Evolutionary conservation across 2,113 vertebrate species (phyloP).

Genomic region (Blennius ocellaris): DNA sequence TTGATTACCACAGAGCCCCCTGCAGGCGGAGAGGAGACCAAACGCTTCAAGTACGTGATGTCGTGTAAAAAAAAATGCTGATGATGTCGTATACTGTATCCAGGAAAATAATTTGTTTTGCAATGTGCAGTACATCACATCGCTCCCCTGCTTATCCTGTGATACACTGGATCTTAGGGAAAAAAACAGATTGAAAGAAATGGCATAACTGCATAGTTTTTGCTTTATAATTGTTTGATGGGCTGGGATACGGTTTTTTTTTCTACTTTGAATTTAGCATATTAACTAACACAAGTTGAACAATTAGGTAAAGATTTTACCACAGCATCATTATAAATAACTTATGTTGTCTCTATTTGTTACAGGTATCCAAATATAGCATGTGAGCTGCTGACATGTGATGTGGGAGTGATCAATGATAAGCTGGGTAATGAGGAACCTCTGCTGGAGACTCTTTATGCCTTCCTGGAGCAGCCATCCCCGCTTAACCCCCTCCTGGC

Average conservation of each 20-base stretch:
- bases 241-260: not conserved
- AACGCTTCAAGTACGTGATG: constrained; percentile 95
- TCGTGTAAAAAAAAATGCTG: constrained; percentile 41
- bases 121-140: constrained; percentile 19
- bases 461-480: constrained; percentile 91
- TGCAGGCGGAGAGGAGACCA: constrained; percentile 92
- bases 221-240: too few species aligned
- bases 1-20: constrained; percentile 94
- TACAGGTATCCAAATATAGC: constrained; percentile 93
- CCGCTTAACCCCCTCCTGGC: constrained; percentile 96
- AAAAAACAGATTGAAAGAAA: not conserved
- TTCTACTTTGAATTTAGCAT: not conserved
- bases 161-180: not conserved
- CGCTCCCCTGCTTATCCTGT: not conserved
- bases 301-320: constrained; percentile 1
- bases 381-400: constrained; percentile 95
- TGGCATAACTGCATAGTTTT: not conserved
- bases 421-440: constrained; percentile 91
- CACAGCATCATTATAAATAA: constrained; percentile 14
- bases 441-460: constrained; percentile 90
- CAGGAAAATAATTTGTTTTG: constrained; percentile 17
- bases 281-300: not conserved
- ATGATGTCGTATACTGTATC: constrained; percentile 25
- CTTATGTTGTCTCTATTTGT: constrained; percentile 27
- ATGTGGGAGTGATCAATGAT: constrained; percentile 95